These are phyloP conservation scores for Trichomycterus rosablanca DNA, from an alignment of 2,113 vertebrate species.

Conservation along the genomic window DNA sequence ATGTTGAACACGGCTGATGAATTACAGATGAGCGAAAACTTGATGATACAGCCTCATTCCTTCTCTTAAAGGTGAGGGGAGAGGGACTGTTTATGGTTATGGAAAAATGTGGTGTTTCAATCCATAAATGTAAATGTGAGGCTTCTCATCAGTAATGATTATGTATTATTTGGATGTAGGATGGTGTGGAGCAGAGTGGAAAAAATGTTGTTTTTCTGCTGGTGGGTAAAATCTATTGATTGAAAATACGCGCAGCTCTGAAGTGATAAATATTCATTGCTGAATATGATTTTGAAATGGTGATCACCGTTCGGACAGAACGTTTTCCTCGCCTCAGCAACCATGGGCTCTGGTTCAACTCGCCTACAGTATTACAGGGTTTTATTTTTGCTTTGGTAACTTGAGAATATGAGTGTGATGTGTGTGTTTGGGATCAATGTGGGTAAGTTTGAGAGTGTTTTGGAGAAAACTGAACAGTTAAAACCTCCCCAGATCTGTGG, in stretches of 20 bases:
- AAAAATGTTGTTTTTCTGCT: constrained; percentile 45
- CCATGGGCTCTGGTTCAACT: constrained; percentile 25
- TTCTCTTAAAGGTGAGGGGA: constrained; percentile 9
- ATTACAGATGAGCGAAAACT: constrained; percentile 35
- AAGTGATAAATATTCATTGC: constrained; percentile 68
- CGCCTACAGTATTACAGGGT: constrained; percentile 31
- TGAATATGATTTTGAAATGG: constrained; percentile 63
- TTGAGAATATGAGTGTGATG: constrained; percentile 7
- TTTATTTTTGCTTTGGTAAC: constrained; percentile 22
- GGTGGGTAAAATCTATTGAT: constrained; percentile 71
- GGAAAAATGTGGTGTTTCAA: constrained; percentile 54
- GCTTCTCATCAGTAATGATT: constrained; percentile 68
- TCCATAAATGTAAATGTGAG: constrained; percentile 70
- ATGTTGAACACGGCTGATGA: constrained; percentile 23
- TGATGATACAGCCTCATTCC: constrained; percentile 15
- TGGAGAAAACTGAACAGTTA: constrained; percentile 60
- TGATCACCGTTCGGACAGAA: constrained; percentile 51
- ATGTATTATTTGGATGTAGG: constrained; percentile 63
- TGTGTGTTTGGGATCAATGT: constrained; percentile 1
- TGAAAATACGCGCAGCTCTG: constrained; percentile 54
- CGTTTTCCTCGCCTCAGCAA: constrained; percentile 45
- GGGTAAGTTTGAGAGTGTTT: constrained; percentile 15
- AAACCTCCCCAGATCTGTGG: constrained; percentile 69
- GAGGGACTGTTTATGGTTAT: constrained; percentile 34
- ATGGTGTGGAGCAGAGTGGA: constrained; percentile 52